Evolutionary conservation across 2,888 invertebrate genomes (phyloP).

Genomic region (Rhagonycha lutea): DNA sequence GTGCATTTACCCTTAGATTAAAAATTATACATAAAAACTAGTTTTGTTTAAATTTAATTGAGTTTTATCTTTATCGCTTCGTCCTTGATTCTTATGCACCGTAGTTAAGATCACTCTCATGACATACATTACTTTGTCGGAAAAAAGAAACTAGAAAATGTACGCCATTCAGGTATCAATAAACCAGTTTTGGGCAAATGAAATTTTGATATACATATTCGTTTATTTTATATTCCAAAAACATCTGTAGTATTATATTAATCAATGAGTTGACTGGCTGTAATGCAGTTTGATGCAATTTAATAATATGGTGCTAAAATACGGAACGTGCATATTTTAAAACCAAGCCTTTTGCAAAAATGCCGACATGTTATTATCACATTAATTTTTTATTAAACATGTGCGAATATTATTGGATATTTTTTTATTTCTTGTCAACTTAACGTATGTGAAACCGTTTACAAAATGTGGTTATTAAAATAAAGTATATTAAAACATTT

Average conservation of each 20-base stretch:
- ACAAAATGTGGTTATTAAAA: neutral
- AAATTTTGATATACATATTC: constrained; percentile 10
- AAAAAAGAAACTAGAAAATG: constrained; percentile 9
- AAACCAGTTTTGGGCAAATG: constrained; percentile 19
- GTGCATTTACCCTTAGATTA: neutral
- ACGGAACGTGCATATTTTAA: constrained; percentile 29
- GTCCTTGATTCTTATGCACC: constrained; percentile 17
- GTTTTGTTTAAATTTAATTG: neutral
- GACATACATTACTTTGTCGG: constrained; percentile 23
- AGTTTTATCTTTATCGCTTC: constrained; percentile 2
- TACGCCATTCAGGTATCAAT: constrained; percentile 10
- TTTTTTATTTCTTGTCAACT: neutral
- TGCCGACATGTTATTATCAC: constrained; percentile 27
- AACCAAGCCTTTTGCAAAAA: constrained; percentile 10
- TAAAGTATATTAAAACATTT: neutral
- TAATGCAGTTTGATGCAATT: constrained; percentile 25
- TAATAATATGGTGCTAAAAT: constrained; percentile 21
- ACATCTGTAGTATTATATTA: neutral
- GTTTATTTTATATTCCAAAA: neutral
- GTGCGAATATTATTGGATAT: neutral
- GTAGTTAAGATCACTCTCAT: constrained; percentile 17
- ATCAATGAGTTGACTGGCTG: constrained; percentile 4
- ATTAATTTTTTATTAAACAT: constrained; percentile 12
- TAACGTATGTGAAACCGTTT: neutral
- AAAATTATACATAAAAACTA: neutral